These are phyloP conservation scores for Macroramphosus scolopax DNA, from an alignment of 2,797 vertebrate species.

Conservation along the genomic window DNA sequence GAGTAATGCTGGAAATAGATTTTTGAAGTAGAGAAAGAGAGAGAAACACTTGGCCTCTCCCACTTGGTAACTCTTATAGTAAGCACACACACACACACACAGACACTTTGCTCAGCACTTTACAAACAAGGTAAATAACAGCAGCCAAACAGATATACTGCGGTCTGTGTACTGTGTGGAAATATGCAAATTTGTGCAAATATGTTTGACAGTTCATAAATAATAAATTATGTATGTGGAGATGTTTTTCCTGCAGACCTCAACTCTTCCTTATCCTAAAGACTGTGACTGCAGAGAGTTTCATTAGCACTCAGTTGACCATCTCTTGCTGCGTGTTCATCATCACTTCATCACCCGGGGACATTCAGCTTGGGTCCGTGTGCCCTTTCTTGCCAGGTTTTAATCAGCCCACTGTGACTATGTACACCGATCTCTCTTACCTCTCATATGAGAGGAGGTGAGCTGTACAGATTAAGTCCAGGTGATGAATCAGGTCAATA, in stretches of 20 bases:
- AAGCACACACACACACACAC: slow-evolving; percentile 9
- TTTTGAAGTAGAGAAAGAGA: too few species aligned
- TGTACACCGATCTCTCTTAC: slow-evolving; percentile 22
- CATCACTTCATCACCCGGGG: slow-evolving; percentile 54
- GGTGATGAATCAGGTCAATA: too few species aligned
- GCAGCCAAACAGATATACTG: slow-evolving; percentile 36
- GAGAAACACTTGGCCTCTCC: not conserved
- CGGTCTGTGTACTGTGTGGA: slow-evolving; percentile 19
- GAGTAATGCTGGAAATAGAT: too few species aligned
- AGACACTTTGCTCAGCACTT: slow-evolving; percentile 53
- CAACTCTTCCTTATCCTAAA: slow-evolving; percentile 27
- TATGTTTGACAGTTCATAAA: slow-evolving; percentile 38
- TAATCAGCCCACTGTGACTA: slow-evolving; percentile 61
- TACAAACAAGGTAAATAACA: slow-evolving; percentile 59
- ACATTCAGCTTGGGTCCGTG: slow-evolving; percentile 57
- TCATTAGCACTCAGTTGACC: slow-evolving; percentile 59
- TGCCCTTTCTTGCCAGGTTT: slow-evolving; percentile 42
- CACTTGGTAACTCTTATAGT: slow-evolving; percentile 2
- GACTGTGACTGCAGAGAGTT: slow-evolving; percentile 42
- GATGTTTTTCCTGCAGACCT: slow-evolving; percentile 20
- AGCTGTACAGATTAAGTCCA: too few species aligned
- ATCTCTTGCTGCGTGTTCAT: slow-evolving; percentile 44
- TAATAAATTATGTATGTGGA: slow-evolving; percentile 43
- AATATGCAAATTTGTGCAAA: slow-evolving; percentile 49
- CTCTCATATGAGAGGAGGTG: slow-evolving; percentile 7